Percentiles rank a stretch among this genome's conserved stretches.
Evolutionary conservation across 2,797 vertebrate species (phyloP).

Genomic region (Buphagus erythrorhynchus): DNA sequence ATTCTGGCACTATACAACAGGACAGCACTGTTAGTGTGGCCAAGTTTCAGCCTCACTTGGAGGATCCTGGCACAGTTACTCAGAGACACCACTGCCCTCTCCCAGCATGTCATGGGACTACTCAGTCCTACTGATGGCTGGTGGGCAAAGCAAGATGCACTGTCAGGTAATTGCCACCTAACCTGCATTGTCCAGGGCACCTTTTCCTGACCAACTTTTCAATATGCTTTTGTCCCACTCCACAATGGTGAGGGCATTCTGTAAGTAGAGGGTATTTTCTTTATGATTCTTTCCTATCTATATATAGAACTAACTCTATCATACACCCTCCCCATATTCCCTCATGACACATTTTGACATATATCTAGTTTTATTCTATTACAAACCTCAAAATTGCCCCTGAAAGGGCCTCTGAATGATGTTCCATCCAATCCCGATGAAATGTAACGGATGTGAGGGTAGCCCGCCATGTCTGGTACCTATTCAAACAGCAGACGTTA

Average conservation of each 20-base stretch:
- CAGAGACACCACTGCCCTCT: not conserved
- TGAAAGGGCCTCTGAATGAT: slow-evolving; percentile 86
- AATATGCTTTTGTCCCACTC: not conserved
- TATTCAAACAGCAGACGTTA: slow-evolving; percentile 75
- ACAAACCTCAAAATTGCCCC: slow-evolving; percentile 95
- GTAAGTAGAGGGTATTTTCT: not conserved
- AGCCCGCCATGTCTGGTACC: slow-evolving; percentile 89
- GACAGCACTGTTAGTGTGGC: not conserved
- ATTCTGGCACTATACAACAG: not conserved
- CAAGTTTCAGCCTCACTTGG: not conserved
- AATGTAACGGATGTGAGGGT: slow-evolving; percentile 99
- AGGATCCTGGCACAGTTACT: not conserved
- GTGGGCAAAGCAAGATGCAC: not conserved
- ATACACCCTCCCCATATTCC: slow-evolving; percentile 31
- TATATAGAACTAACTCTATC: not conserved
- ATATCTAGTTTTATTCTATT: slow-evolving; percentile 69
- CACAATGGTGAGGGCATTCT: not conserved
- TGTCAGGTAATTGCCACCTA: not conserved
- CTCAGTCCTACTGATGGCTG: not conserved
- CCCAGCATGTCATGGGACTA: not conserved
- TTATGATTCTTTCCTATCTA: not conserved
- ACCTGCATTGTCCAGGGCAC: not conserved
- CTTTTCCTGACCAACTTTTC: not conserved
- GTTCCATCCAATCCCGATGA: slow-evolving; percentile 98
- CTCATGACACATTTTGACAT: slow-evolving; percentile 30